Evolutionary conservation across 1,140 invertebrate species (phyloP).

Genomic region (Aphelenchoides fujianensis): DNA sequence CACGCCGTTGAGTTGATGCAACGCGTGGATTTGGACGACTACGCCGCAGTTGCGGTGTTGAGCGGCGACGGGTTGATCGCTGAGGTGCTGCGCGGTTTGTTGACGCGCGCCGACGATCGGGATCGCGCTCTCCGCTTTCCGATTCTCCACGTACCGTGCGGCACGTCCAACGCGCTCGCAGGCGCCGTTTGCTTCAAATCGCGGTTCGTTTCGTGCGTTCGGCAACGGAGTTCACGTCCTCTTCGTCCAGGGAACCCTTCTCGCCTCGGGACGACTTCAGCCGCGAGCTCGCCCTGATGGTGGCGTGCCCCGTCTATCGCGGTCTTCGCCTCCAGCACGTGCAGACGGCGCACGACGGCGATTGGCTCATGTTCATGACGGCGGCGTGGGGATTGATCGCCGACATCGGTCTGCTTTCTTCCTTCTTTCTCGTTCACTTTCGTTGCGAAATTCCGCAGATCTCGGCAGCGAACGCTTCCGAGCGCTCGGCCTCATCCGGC

Average conservation of each 20-base stretch:
- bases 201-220: conserved; percentile 37
- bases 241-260: conserved; percentile 52
- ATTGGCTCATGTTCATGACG: conserved; percentile 50
- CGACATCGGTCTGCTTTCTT: conserved; percentile 58
- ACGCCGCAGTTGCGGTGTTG: conserved; percentile 39
- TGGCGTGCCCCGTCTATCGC: conserved; percentile 31
- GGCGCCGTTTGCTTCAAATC: conserved; percentile 44
- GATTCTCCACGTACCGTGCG: conserved; percentile 51
- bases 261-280: conserved; percentile 47
- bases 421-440: no score
- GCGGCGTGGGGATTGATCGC: conserved; percentile 50
- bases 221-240: no score
- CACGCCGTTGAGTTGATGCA: conserved; percentile 63
- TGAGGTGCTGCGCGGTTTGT: conserved; percentile 47
- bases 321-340: conserved; percentile 46
- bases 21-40: conserved; percentile 61
- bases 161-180: conserved; percentile 52
- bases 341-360: conserved; percentile 35
- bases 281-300: conserved; percentile 47
- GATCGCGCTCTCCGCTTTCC: conserved; percentile 45
- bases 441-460: no score
- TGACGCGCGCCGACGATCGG: conserved; percentile 23
- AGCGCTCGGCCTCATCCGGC: conserved; percentile 43
- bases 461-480: conserved; percentile 52
- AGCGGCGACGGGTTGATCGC: conserved; percentile 53